Evolutionary conservation across 2,888 invertebrate species (phyloP).

Genomic region (Congeria kusceri): DNA sequence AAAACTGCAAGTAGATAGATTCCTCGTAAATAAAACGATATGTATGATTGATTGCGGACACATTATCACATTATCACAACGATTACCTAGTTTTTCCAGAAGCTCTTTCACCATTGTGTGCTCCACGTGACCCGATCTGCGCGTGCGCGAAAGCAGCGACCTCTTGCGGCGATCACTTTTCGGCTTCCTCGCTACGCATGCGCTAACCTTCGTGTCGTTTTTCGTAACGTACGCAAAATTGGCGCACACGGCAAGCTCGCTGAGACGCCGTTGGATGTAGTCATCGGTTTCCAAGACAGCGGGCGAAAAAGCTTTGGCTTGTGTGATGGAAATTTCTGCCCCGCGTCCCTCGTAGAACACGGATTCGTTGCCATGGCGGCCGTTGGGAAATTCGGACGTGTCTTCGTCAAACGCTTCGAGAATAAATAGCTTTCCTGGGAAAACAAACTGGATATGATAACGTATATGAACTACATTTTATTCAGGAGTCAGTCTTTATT

Average conservation of each 20-base stretch:
- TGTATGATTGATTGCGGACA: too few species aligned
- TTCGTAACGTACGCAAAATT: constrained; percentile 41
- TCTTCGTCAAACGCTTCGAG: constrained; percentile 68
- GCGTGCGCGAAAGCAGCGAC: constrained; percentile 55
- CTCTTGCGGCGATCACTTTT: constrained; percentile 41
- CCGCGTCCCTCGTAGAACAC: constrained; percentile 68
- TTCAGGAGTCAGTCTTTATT: too few species aligned
- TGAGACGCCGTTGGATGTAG: constrained; percentile 34
- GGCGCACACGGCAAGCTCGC: constrained; percentile 65
- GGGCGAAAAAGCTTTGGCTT: constrained; percentile 3
- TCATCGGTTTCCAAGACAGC: constrained; percentile 5
- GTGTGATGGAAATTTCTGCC: constrained; percentile 49
- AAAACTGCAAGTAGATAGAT: too few species aligned
- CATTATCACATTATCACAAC: not conserved
- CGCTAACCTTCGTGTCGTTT: constrained; percentile 1
- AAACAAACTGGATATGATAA: too few species aligned
- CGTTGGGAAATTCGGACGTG: constrained; percentile 55
- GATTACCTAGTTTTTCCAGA: constrained; percentile 42
- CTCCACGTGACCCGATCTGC: constrained; percentile 56
- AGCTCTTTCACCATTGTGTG: constrained; percentile 41
- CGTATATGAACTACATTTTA: too few species aligned
- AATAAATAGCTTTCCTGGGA: constrained; percentile 62
- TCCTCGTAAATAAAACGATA: too few species aligned
- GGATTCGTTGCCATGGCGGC: constrained; percentile 61
- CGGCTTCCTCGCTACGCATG: constrained; percentile 38